These are phyloP conservation scores for Tenthredo notha DNA, from an alignment of 2,888 invertebrate genomes.

Conservation along the genomic window DNA sequence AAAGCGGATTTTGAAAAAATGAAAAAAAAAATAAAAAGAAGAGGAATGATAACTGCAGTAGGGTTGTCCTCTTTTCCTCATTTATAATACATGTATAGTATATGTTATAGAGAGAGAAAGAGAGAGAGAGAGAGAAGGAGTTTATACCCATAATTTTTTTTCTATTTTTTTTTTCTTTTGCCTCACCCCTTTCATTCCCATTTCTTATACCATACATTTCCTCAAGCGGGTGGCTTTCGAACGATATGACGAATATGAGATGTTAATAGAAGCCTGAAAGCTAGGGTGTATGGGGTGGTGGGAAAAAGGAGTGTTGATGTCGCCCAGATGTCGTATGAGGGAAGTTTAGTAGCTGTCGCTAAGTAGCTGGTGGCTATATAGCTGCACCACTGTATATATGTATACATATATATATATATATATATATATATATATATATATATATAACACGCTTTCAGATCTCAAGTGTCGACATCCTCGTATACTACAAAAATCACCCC, in stretches of 20 bases:
- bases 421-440: too few relatives aligned
- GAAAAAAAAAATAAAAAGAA: background rate
- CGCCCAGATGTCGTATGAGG: slow-evolving; percentile 30
- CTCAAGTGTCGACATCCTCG: slow-evolving; percentile 42
- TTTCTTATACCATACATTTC: background rate
- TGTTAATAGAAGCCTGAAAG: slow-evolving; percentile 35
- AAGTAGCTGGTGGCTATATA: slow-evolving; percentile 25
- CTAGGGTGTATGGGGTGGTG: background rate
- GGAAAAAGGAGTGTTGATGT: slow-evolving; percentile 32
- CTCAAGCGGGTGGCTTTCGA: slow-evolving; percentile 30
- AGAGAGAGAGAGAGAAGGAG: background rate
- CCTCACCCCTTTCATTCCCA: background rate
- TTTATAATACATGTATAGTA: background rate
- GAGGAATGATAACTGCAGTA: background rate
- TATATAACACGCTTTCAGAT: slow-evolving; percentile 31
- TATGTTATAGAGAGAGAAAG: too few relatives aligned
- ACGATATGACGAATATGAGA: slow-evolving; percentile 42
- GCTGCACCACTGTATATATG: background rate
- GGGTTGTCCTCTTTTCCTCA: background rate
- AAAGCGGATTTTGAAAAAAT: background rate
- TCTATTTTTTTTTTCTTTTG: background rate
- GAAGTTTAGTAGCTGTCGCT: slow-evolving; percentile 31
- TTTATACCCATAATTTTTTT: background rate
- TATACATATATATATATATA: slow-evolving; percentile 1
- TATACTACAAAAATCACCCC: background rate